These are phyloP conservation scores for Gopherus flavomarginatus DNA, from an alignment of 2,113 vertebrate genomes.

Conservation along the genomic window DNA sequence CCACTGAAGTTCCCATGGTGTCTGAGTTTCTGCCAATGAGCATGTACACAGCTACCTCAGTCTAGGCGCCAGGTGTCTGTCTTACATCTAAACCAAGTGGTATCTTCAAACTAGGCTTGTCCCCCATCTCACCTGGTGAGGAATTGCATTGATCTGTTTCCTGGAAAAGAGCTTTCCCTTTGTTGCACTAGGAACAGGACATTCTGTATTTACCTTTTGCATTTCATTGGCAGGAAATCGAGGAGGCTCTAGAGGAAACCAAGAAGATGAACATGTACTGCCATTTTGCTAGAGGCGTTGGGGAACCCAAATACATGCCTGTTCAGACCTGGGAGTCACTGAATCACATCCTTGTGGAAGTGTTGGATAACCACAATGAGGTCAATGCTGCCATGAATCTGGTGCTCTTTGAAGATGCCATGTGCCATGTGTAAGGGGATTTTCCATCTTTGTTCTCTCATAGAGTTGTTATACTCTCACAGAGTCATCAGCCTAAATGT, in stretches of 20 bases:
- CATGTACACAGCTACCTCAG: no score
- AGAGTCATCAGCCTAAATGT: not conserved
- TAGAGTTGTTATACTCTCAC: not conserved
- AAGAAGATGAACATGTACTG: slow-evolving; percentile 88
- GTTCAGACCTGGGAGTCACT: slow-evolving; percentile 88
- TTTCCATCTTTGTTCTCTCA: not conserved
- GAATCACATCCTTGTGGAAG: slow-evolving; percentile 86
- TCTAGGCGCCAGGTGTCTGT: no score
- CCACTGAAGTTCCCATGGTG: no score
- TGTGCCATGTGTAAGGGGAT: slow-evolving; percentile 90
- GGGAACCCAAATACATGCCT: slow-evolving; percentile 88
- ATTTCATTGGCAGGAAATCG: slow-evolving; percentile 78
- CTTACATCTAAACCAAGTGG: no score
- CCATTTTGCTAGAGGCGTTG: slow-evolving; percentile 88
- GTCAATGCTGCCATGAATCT: slow-evolving; percentile 90
- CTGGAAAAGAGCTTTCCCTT: not conserved
- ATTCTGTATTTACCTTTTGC: not conserved
- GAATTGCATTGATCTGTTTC: not conserved
- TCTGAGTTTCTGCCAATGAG: no score
- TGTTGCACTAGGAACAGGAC: not conserved
- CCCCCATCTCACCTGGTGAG: not conserved
- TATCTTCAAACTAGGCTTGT: no score
- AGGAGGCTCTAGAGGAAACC: slow-evolving; percentile 80
- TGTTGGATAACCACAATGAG: slow-evolving; percentile 91
- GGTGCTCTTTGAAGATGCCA: slow-evolving; percentile 95